Evolutionary conservation across 2,113 vertebrate genomes (phyloP), one percentile per base, ranked within the genome.

Genomic region (Lates calcarifer): DNA sequence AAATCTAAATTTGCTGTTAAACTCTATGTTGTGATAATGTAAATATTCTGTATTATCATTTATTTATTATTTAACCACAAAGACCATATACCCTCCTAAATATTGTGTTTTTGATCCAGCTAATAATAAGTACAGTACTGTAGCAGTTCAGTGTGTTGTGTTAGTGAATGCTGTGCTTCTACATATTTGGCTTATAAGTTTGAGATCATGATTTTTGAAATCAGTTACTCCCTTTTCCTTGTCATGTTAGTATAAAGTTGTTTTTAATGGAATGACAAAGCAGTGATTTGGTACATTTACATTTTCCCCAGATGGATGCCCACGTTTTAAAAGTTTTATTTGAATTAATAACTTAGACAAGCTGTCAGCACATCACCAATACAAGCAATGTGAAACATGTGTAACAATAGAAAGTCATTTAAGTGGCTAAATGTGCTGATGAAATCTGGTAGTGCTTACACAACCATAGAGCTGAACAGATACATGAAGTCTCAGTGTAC

Each of bases 271-370:
- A 94, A 91, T 74, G 82, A 35, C 35, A 79, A 77, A 67, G 28
- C 26, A 79, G 72, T 87, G 86, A 93, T 29, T 77, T 83, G 87
- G 85, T 69, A 79, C 75, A 85, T 91, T 94, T 93, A 79, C 89
- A 81, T 84, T 91, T 91, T 89, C 43, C 81, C 79, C 91, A 94
- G 79, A 91, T 93, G 53, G 69, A 90, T 91, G 79, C 49, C 69
- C 63, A 84, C 93, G 92, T 93, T 94, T 94, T 94, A 93, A 93
- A 74, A 90, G 77, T 90, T 91, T 88, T 80, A 74, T 84, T 94
- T 90, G 78, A 86, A 89, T 93, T 91, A 90, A 77, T 92, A 89
- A 83, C 20, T 81, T 90, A 37, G 90, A 91, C 0, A 33, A 79
- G 73, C 90, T 93, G 91, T 87, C 89, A 78, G 12, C 79, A 9